These are phyloP conservation scores for Callaeas wilsoni DNA, from an alignment of 2,113 vertebrate genomes.

Conservation along the genomic window DNA sequence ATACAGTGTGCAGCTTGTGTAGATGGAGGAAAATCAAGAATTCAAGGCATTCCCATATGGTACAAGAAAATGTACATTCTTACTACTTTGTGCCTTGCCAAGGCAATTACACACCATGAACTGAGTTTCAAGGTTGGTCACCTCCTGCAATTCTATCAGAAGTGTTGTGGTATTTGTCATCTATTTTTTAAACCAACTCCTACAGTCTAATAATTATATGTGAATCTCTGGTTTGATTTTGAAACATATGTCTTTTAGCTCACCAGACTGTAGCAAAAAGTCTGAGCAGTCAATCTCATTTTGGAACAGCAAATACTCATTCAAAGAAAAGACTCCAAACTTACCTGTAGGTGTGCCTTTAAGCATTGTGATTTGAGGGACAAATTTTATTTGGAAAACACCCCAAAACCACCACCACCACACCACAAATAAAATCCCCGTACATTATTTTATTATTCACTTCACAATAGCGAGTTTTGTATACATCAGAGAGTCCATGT, in stretches of 20 bases:
- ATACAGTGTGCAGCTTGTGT: not conserved
- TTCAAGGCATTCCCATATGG: not conserved
- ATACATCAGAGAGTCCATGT: accelerated
- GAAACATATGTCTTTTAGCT: not conserved
- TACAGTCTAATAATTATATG: not conserved
- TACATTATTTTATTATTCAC: not conserved
- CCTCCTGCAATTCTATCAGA: constrained; percentile 5
- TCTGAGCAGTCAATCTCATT: constrained; percentile 9
- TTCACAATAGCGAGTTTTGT: not conserved
- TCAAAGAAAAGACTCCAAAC: not conserved
- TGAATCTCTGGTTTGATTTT: not conserved
- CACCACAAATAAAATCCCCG: not conserved
- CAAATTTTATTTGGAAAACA: not conserved
- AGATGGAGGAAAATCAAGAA: not conserved
- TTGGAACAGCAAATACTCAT: not conserved
- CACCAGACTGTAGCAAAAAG: not conserved
- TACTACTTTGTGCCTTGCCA: constrained; percentile 14
- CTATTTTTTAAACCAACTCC: not conserved
- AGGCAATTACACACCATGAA: constrained; percentile 37
- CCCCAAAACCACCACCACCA: not conserved
- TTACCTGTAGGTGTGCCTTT: not conserved
- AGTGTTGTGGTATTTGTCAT: not conserved
- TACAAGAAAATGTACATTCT: not conserved
- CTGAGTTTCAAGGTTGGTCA: constrained; percentile 43
- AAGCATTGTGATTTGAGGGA: accelerated